Base-by-base conservation (phyloP, 2,113 vertebrate species). In the Epinephelus moara region DNA sequence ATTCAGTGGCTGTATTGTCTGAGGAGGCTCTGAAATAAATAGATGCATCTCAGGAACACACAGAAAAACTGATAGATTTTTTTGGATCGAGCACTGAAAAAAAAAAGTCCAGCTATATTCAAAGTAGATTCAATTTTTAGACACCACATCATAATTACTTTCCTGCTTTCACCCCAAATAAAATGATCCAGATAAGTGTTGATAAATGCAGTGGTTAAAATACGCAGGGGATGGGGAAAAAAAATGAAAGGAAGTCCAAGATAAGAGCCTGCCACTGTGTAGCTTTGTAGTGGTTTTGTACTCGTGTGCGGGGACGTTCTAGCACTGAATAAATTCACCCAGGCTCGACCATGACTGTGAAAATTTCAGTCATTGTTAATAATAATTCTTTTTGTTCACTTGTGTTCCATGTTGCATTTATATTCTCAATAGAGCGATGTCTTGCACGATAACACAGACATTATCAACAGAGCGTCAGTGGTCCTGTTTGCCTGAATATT, bases 381-480 rank as follows among this genome's bases (percentile, higher is more conserved):
- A 90, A 87, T 63, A 66, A 70, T 75, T 85, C 63, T 89, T 86
- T 92, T 79, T 92, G 64, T 88, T 88, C 84, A 71, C 72, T 86
- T 80, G 63, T 66, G 33, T 87, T 81, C 83, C 64, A 70, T 82
- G 70, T 81, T 84, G 62, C 84, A 90, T 88, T 90, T 88, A 76
- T 78, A 61, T 90, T 85, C 74, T 81, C 67, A 81, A 82, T 80
- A 63, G 60, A 73, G 81, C 1, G 82, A 90, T 88, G 82, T 74
- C 57, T 77, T 87, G 70, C 70, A 75, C 27, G 87, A 91, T 90
- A 92, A 88, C 67, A 67, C 56, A 64, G 71, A 80, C 78, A 82
- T 89, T 76, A 89, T 87, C 88, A 89, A 76, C 89, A 88, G 78
- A 88, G 85, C 80, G 79, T 86, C 82, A 76, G 81, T 70, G 70